Conservation (phyloP, 2,888 invertebrate species). For the Iphiclides podalirius region DNA sequence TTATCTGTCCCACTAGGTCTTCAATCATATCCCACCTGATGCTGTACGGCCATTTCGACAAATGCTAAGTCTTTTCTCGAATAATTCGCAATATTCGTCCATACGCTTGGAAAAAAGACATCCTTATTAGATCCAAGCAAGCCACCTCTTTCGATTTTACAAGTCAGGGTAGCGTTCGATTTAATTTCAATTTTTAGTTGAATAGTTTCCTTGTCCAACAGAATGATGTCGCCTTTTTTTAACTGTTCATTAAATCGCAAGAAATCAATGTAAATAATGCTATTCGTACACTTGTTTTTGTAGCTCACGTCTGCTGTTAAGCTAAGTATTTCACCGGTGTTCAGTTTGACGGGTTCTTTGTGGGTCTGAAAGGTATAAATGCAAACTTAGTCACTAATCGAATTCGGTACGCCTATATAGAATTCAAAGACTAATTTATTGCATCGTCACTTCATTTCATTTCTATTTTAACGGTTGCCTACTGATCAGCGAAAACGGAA, state of each 20-base stretch:
- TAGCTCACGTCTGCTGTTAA: constrained; percentile 80
- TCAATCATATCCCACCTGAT: too few species aligned
- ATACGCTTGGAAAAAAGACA: constrained; percentile 63
- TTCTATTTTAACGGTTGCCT: too few species aligned
- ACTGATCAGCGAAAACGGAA: too few species aligned
- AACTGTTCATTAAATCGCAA: constrained; percentile 71
- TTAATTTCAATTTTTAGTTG: constrained; percentile 83
- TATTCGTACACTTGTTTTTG: constrained; percentile 74
- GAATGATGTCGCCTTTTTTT: constrained; percentile 67
- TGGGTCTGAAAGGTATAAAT: constrained; percentile 11
- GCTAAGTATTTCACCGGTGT: constrained; percentile 63
- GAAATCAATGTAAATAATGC: constrained; percentile 79
- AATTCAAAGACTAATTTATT: too few species aligned
- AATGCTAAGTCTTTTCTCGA: constrained; percentile 56
- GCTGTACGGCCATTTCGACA: constrained; percentile 55
- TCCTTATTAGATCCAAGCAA: constrained; percentile 61
- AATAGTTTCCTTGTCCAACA: constrained; percentile 86
- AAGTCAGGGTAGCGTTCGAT: constrained; percentile 61
- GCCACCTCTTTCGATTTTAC: constrained; percentile 64
- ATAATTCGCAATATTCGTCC: constrained; percentile 60
- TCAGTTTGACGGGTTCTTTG: constrained; percentile 42
- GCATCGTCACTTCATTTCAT: too few species aligned
- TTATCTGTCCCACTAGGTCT: too few species aligned
- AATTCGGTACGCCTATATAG: too few species aligned
- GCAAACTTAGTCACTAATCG: too few species aligned